Evolutionary conservation across 2,888 invertebrate genomes (phyloP).

Genomic region (Nasonia oneida): DNA sequence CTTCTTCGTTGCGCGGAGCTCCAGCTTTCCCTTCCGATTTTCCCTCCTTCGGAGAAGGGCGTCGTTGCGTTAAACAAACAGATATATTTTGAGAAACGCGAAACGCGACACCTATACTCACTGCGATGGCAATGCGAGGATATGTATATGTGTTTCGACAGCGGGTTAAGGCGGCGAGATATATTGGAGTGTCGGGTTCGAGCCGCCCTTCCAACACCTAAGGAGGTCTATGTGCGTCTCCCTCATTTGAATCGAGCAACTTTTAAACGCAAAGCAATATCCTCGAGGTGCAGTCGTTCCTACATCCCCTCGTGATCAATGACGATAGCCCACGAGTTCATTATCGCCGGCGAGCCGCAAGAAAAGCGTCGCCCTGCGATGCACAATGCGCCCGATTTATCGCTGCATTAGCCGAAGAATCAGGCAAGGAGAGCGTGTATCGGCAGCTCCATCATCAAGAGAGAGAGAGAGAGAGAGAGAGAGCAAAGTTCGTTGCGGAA

Average conservation of each 20-base stretch:
- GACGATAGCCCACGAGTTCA: slow-evolving; percentile 12
- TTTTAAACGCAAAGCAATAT: background rate
- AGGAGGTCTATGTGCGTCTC: background rate
- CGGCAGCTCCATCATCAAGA: background rate
- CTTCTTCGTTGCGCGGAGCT: background rate
- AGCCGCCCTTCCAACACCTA: background rate
- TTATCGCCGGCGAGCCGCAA: background rate
- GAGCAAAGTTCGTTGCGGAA: slow-evolving; percentile 40
- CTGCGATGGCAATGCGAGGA: background rate
- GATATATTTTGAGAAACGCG: slow-evolving; percentile 42
- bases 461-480: no score
- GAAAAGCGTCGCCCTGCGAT: background rate
- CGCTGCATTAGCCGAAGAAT: slow-evolving; percentile 24
- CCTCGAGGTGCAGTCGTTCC: no score
- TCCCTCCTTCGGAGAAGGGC: background rate
- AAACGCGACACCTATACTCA: background rate
- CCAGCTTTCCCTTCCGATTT: no score
- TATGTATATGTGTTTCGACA: slow-evolving; percentile 2
- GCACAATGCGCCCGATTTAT: slow-evolving; percentile 29
- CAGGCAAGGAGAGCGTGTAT: background rate
- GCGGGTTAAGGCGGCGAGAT: slow-evolving; percentile 15
- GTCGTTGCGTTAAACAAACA: slow-evolving; percentile 43
- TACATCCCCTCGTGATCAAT: background rate
- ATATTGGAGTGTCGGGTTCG: background rate
- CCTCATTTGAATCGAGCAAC: background rate